Base-by-base conservation (phyloP, 92 coral and sea anemone genomes). In the Parazoanthus atlanticus region DNA sequence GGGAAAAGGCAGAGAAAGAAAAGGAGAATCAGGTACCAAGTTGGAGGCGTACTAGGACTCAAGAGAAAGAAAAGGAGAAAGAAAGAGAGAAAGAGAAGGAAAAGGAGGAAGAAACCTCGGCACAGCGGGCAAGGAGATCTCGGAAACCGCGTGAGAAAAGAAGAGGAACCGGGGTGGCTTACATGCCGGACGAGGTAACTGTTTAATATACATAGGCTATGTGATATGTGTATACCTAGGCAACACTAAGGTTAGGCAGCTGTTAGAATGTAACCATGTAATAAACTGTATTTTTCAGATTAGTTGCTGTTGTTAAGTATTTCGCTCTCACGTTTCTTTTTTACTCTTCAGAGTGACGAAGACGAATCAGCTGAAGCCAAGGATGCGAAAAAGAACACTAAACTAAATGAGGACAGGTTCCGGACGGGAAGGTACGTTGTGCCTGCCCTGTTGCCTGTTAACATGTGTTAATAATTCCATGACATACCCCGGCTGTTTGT, bases 321-420 rank as follows among this genome's bases (percentile, higher is more conserved):
- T 79, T 32, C 54, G 7, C 46, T 40, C 29, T 21, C 79, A 75
- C 47, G 16, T 75, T 30, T 33, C 79, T 67, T 76, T 52, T 31
- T 47, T 77, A 38, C 73, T 65, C 26, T 54, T 21, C 54, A 92
- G 95, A 93, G 93, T 61, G 96, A 95, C 75, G 99, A 95, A 88
- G 98, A 97, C 15, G 93, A 90, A 69, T 81, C 93, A 8, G 91
- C 90, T 16, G 98, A 95, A 8, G 91, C 88, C 17, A 93, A 90
- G 81, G 94, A 94, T 41, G 92, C 98, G 78, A 95, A 95, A 90
- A 97, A 92, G 95, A 95, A 97, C 86, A 92, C 98, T 29, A 96
- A 93, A 83, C 79, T 93, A 76, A 96, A 96, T 61, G 98, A 92
- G 69, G 98, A 75, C 52, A 75, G 79, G 79, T 36, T 75, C 46